phyloP scores from a whole-genome alignment of 2,113 vertebrate species.

The Falco punctatus region DNA sequence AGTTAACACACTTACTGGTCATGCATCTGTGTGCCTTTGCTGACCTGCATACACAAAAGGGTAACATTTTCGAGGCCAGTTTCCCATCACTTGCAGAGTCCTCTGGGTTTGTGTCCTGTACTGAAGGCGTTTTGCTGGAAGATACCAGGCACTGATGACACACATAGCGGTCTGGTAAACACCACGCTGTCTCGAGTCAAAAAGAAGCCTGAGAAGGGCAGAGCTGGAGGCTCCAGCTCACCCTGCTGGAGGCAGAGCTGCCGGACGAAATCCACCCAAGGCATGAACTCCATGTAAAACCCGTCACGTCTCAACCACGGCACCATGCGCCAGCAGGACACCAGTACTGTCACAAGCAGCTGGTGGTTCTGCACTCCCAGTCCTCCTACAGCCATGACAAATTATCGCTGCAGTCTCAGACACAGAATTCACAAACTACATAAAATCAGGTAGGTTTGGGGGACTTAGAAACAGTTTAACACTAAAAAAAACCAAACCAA shows the following conservation, averaged over 20 bases:
- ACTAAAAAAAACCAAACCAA: background rate
- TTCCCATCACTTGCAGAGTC: background rate
- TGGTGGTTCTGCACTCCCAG: background rate
- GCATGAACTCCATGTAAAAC: background rate
- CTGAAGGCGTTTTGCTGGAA: background rate
- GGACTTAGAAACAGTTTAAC: background rate
- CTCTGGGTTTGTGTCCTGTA: background rate
- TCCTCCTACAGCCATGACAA: background rate
- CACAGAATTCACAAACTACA: background rate
- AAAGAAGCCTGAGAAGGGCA: background rate
- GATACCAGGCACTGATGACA: background rate
- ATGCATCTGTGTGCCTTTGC: no score
- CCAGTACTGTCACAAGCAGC: background rate
- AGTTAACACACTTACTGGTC: background rate
- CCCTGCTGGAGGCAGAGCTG: background rate
- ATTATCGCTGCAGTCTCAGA: background rate
- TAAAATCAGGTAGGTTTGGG: background rate
- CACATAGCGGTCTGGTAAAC: no score
- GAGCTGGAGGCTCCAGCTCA: background rate
- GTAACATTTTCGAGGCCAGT: background rate
- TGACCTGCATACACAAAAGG: no score
- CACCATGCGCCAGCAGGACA: background rate
- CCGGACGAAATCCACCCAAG: background rate
- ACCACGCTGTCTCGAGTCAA: background rate
- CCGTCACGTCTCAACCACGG: accelerated